Evolutionary conservation across 2,797 vertebrate genomes (phyloP).

Genomic region (Poecilia wingei): DNA sequence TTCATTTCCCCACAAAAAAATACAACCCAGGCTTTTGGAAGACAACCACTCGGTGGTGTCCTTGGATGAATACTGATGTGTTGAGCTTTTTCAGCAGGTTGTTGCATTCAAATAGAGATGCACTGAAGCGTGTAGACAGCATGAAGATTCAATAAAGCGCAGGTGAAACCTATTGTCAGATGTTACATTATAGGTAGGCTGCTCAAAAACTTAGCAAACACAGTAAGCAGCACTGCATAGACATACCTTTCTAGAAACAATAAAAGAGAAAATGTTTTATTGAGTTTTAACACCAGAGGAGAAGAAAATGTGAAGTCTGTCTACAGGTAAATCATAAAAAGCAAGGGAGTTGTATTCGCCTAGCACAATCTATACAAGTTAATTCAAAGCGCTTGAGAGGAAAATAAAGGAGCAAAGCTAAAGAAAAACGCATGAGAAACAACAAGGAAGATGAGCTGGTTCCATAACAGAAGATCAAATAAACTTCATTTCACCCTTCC

Average conservation of each 20-base stretch:
- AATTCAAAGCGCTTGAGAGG: not conserved
- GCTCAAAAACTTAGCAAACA: not conserved
- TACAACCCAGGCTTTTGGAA: not conserved
- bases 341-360: not conserved
- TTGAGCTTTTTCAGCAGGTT: constrained; percentile 16
- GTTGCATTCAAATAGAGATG: constrained; percentile 38
- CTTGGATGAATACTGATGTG: constrained; percentile 34
- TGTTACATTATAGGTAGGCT: constrained; percentile 32
- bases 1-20: not conserved
- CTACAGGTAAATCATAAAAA: not conserved
- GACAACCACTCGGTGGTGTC: not conserved
- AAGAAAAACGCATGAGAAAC: not conserved
- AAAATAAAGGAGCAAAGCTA: not conserved
- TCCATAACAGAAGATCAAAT: not conserved
- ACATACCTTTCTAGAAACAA: not conserved
- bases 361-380: not conserved
- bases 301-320: not conserved
- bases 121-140: constrained; percentile 15
- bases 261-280: not conserved
- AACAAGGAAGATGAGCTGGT: not conserved
- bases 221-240: not conserved
- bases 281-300: not conserved
- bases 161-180: constrained; percentile 13
- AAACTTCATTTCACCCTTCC: not conserved
- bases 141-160: constrained; percentile 48